Evolutionary conservation across 2,797 vertebrate genomes (phyloP), one percentile per base, ranked within the genome.

Genomic region (Crypturellus tataupa): DNA sequence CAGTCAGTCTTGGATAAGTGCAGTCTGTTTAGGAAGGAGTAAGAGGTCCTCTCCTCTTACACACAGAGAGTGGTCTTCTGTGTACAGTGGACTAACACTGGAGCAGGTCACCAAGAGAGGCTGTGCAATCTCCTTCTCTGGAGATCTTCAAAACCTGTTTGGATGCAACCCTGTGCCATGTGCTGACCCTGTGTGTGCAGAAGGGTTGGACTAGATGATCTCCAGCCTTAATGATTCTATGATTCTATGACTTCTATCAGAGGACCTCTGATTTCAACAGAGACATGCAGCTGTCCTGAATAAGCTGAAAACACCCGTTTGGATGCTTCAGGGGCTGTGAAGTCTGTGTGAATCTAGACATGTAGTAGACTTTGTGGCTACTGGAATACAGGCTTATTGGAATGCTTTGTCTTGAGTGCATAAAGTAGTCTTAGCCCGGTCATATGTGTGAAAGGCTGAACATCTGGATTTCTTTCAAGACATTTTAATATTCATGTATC

Each of bases 211-310:
- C 47, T 24, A 49, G 47, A 24, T 49, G 47, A 49, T 20, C 47
- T 49, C 47, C 47, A 24, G 23, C 47, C 47, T 49, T 49, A 24
- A 49, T 6, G 21, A 24, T 49, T 49, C 46, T 21, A 47, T 47
- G 46, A 47, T 47, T 47, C 47, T 49, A 49, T 49, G 47, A 49
- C 49, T 51, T 65, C 27, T 53, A 33, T 21, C 37, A 67, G 25
- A 37, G 12, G 14, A 4, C 4, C 23, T 40, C 21, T 65, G 23
- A 33, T 87, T 60, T 49, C 0, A 24, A 12, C 63, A 58, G 23
- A 42, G 33, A 39, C 27, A 8, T 1, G 1, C 37, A 35, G 2
- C 4, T 85, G 31, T 75, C 19, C 12, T 2, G 4, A 4, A 17
- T 3, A 63, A 25, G 27, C 6, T 63, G 51, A 71, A 55, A 25